Conservation (phyloP, 2,888 invertebrate species). For the Dorcus hopei region DNA sequence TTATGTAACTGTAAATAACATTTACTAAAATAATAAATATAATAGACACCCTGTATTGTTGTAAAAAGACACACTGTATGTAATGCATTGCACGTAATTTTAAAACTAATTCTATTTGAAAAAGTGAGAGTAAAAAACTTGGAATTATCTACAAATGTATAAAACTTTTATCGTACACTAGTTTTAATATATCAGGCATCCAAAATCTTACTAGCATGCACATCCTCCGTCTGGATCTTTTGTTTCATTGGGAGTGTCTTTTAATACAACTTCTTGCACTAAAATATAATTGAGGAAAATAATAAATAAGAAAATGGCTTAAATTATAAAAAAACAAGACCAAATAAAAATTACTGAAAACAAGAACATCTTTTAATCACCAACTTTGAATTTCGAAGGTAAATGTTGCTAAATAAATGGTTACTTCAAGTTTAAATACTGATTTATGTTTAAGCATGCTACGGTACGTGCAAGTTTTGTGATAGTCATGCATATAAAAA, state of each 20-base stretch:
- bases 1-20: too few species aligned
- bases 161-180: too few species aligned
- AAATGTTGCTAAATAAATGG: neutral
- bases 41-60: too few species aligned
- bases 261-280: slow-evolving; percentile 98
- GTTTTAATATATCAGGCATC: neutral
- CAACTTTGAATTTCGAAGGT: neutral
- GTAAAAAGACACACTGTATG: too few species aligned
- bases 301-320: slow-evolving; percentile 46
- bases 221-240: slow-evolving; percentile 92
- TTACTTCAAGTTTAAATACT: neutral
- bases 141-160: too few species aligned
- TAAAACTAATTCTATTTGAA: too few species aligned
- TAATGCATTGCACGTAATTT: too few species aligned
- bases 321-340: slow-evolving; percentile 35
- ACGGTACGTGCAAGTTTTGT: slow-evolving; percentile 1
- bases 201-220: slow-evolving; percentile 66
- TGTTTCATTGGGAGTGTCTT: slow-evolving; percentile 92
- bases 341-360: slow-evolving; percentile 21
- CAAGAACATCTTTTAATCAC: neutral
- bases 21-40: too few species aligned
- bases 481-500: slow-evolving; percentile 20
- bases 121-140: too few species aligned
- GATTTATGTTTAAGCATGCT: neutral
- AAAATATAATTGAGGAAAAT: slow-evolving; percentile 63